These are phyloP conservation scores for Drosophila auraria DNA, from an alignment of 1,140 invertebrate genomes.

Conservation along the genomic window DNA sequence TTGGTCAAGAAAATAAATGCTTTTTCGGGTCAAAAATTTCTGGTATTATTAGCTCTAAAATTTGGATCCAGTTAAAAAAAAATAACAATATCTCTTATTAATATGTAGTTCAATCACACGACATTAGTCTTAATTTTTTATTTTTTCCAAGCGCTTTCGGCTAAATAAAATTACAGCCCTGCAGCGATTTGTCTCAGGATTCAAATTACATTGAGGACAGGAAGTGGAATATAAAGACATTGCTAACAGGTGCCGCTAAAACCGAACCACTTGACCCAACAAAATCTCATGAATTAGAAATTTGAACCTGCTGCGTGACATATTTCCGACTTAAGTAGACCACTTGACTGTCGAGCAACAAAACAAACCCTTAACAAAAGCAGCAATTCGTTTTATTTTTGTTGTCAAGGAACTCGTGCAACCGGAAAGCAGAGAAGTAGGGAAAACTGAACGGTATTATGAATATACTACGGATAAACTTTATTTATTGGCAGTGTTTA, in stretches of 20 bases:
- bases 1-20: too few relatives aligned
- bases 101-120: too few relatives aligned
- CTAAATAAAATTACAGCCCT: not conserved
- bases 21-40: too few relatives aligned
- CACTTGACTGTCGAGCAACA: conserved; percentile 27
- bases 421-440: not conserved
- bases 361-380: not conserved
- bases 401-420: conserved; percentile 24
- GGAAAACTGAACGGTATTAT: conserved; percentile 2
- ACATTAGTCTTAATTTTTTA: not conserved
- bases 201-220: conserved; percentile 1
- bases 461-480: conserved; percentile 27
- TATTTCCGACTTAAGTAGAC: conserved; percentile 6
- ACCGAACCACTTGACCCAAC: conserved; percentile 29
- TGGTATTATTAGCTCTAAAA: too few relatives aligned
- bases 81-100: too few relatives aligned
- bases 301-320: conserved; percentile 27
- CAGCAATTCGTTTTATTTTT: conserved; percentile 9
- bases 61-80: too few relatives aligned
- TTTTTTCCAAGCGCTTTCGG: not conserved
- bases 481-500: conserved; percentile 48
- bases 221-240: conserved; percentile 9
- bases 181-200: not conserved
- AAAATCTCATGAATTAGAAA: conserved; percentile 44
- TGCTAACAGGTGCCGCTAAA: not conserved